Conservation (phyloP, 2,888 invertebrate genomes). For the Dryomyza anilis region DNA sequence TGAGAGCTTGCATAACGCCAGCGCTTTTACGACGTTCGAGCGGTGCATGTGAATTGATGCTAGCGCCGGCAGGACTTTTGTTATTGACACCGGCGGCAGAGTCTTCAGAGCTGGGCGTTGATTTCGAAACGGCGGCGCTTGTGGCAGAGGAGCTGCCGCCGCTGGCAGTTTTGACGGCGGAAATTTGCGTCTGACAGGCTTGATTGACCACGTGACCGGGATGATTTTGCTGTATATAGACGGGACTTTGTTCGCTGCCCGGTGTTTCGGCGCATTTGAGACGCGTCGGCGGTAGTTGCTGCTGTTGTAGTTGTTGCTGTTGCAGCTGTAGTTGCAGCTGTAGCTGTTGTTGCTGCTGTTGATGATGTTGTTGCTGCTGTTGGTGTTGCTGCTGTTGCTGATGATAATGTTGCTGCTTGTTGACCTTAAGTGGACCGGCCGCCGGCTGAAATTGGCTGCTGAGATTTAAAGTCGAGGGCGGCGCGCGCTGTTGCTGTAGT, state of each 20-base stretch:
- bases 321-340: slow-evolving; percentile 43
- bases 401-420: slow-evolving; percentile 31
- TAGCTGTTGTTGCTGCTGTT: slow-evolving; percentile 46
- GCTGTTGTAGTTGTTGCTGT: slow-evolving; percentile 58
- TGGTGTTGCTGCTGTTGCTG: slow-evolving; percentile 38
- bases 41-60: too few species aligned
- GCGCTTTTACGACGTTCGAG: slow-evolving; percentile 61
- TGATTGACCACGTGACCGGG: slow-evolving; percentile 61
- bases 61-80: too few species aligned
- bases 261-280: slow-evolving; percentile 50
- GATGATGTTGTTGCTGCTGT: slow-evolving; percentile 40
- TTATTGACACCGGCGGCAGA: slow-evolving; percentile 46
- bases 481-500: slow-evolving; percentile 49
- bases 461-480: slow-evolving; percentile 58
- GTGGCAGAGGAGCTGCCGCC: slow-evolving; percentile 21
- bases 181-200: slow-evolving; percentile 61
- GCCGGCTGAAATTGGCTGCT: slow-evolving; percentile 60
- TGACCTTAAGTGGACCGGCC: slow-evolving; percentile 55
- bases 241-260: slow-evolving; percentile 58
- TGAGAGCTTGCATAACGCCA: slow-evolving; percentile 68
- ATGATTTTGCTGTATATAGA: slow-evolving; percentile 61
- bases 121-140: slow-evolving; percentile 38
- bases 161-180: slow-evolving; percentile 47
- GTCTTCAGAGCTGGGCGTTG: slow-evolving; percentile 57
- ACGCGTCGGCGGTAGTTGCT: slow-evolving; percentile 57